Evolutionary conservation across 2,113 vertebrate genomes (phyloP).

Genomic region (Puntigrus tetrazona): DNA sequence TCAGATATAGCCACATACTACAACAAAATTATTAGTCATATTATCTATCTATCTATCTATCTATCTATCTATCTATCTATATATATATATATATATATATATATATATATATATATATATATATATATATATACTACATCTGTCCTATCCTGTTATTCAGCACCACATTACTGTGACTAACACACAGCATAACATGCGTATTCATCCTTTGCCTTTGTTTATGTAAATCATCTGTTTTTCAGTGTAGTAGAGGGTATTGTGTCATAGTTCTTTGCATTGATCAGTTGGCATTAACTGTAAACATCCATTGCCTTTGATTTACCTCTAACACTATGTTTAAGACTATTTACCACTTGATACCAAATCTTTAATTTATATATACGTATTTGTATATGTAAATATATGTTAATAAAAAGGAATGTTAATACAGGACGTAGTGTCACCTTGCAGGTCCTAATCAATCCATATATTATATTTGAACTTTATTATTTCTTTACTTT

Average conservation of each 20-base stretch:
- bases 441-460: not conserved
- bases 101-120: too few relatives aligned
- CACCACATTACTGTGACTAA: not conserved
- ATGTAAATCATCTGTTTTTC: not conserved
- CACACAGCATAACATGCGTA: not conserved
- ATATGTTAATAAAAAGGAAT: not conserved
- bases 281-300: not conserved
- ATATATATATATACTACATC: too few relatives aligned
- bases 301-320: not conserved
- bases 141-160: not conserved
- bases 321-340: not conserved
- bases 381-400: not conserved
- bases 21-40: not conserved
- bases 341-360: not conserved
- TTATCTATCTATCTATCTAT: not conserved
- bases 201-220: slow-evolving; percentile 8
- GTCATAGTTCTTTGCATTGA: not conserved
- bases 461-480: not conserved
- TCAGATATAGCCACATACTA: not conserved
- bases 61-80: not conserved
- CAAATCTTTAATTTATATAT: not conserved
- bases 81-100: not conserved
- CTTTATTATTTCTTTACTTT: not conserved
- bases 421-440: not conserved
- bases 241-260: not conserved